phyloP scores from a whole-genome alignment of 2,113 vertebrate genomes.

The Scortum barcoo region DNA sequence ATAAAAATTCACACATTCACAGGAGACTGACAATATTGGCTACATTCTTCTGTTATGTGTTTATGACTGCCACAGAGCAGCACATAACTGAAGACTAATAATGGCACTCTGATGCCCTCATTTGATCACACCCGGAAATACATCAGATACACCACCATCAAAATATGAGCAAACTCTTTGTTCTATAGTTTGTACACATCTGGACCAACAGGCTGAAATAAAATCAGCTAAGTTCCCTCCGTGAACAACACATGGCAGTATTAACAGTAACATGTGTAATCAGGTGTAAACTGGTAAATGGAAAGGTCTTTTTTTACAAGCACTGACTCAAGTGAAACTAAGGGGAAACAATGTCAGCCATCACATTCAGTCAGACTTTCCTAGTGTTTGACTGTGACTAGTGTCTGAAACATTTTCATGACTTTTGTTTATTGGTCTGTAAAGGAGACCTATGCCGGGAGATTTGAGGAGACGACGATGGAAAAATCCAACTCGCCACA shows the following conservation, averaged over 20 bases:
- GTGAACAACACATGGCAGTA: neutral
- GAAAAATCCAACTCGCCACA: neutral
- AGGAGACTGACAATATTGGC: neutral
- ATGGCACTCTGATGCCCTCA: conserved; percentile 40
- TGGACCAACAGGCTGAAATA: neutral
- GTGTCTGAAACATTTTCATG: conserved; percentile 42
- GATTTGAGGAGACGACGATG: neutral
- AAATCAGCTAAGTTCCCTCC: neutral
- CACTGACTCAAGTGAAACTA: conserved; percentile 7
- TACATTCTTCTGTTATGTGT: neutral
- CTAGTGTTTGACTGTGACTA: neutral
- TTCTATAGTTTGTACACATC: neutral
- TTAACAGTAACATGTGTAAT: neutral
- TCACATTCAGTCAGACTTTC: conserved; percentile 45
- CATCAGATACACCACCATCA: conserved; percentile 1
- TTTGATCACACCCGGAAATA: conserved; percentile 41
- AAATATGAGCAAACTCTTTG: neutral
- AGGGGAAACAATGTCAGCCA: conserved; percentile 14
- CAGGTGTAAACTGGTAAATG: conserved; percentile 2
- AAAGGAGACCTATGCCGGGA: neutral
- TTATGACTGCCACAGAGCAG: neutral
- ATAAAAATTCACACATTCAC: neutral
- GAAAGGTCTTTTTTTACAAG: conserved; percentile 18
- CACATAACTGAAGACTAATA: neutral
- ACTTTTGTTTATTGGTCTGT: conserved; percentile 43